These are phyloP conservation scores for Daktulosphaira vitifoliae DNA, from an alignment of 1,140 invertebrate genomes.

Conservation along the genomic window DNA sequence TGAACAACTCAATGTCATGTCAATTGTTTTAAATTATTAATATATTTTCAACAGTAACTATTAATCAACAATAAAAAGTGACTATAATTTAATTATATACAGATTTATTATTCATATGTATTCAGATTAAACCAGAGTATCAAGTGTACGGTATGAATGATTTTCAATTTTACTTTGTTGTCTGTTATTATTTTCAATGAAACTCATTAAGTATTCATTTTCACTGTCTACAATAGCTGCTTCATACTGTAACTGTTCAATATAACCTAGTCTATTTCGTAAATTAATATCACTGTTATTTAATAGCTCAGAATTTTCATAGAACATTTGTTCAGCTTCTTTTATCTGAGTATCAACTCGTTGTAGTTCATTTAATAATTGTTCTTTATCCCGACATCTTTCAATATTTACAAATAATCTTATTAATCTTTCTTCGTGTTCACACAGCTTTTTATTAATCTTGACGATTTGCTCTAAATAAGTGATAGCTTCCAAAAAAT, in stretches of 20 bases:
- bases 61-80: no score
- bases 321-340: slow-evolving; percentile 54
- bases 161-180: background rate
- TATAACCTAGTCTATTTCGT: slow-evolving; percentile 51
- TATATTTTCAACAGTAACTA: no score
- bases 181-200: background rate
- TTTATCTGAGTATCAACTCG: slow-evolving; percentile 45
- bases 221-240: slow-evolving; percentile 54
- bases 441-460: slow-evolving; percentile 59
- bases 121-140: background rate
- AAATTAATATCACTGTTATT: slow-evolving; percentile 54
- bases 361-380: slow-evolving; percentile 31
- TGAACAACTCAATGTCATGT: no score
- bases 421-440: slow-evolving; percentile 58
- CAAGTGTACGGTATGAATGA: background rate
- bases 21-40: no score
- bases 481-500: slow-evolving; percentile 47
- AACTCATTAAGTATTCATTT: slow-evolving; percentile 40
- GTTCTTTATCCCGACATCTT: slow-evolving; percentile 47
- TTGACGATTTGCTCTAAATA: slow-evolving; percentile 60
- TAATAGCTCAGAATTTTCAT: slow-evolving; percentile 53
- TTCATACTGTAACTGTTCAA: slow-evolving; percentile 56
- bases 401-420: slow-evolving; percentile 56
- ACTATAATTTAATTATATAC: no score
- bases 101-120: no score